Conservation (phyloP, 2,797 vertebrate genomes). For the Pipistrellus kuhlii region DNA sequence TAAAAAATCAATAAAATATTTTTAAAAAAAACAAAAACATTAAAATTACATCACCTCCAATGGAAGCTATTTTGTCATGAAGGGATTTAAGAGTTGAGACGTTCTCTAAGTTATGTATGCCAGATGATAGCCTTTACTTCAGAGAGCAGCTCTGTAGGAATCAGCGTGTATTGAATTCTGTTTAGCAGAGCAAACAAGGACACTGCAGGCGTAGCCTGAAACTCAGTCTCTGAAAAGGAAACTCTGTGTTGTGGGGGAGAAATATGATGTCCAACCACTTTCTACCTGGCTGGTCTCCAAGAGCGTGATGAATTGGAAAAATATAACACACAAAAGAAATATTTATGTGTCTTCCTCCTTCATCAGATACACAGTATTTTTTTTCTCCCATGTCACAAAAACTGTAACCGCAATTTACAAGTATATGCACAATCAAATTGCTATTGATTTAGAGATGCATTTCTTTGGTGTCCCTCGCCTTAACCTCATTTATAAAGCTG, state of each 20-base stretch:
- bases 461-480: conserved; percentile 88
- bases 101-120: conserved; percentile 56
- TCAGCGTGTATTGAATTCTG: conserved; percentile 63
- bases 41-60: conserved; percentile 66
- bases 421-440: conserved; percentile 87
- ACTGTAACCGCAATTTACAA: conserved; percentile 88
- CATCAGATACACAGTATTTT: conserved; percentile 82
- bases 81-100: conserved; percentile 46
- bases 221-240: conserved; percentile 70
- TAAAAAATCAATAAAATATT: no score
- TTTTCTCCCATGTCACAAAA: conserved; percentile 84
- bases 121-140: conserved; percentile 74
- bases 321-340: conserved; percentile 79
- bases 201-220: conserved; percentile 49
- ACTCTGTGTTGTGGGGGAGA: conserved; percentile 50
- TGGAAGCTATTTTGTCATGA: conserved; percentile 66
- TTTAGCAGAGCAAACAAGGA: conserved; percentile 77
- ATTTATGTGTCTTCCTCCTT: conserved; percentile 85
- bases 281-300: conserved; percentile 77
- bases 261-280: conserved; percentile 79
- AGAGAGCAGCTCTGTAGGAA: conserved; percentile 57
- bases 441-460: conserved; percentile 88
- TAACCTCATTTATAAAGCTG: conserved; percentile 90
- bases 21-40: not conserved
- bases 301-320: conserved; percentile 84